phyloP scores from a whole-genome alignment of 2,888 invertebrate genomes.

The Rhyacophila evoluta region DNA sequence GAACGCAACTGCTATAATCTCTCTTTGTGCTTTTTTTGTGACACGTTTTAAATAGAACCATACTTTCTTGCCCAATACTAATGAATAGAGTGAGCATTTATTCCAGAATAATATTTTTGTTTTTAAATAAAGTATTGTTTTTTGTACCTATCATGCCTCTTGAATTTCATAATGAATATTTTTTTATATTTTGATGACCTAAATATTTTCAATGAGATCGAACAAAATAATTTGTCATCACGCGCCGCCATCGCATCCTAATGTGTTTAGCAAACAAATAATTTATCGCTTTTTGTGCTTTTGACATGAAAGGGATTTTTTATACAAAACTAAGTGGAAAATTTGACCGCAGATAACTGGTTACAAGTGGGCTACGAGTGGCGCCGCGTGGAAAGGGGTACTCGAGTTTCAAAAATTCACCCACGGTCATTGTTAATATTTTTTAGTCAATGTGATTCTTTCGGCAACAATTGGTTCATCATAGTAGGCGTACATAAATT shows the following conservation, averaged over 20 bases:
- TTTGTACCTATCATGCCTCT: too few species aligned
- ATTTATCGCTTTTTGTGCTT: conserved; percentile 46
- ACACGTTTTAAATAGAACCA: too few species aligned
- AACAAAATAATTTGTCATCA: background rate
- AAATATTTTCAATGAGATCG: background rate
- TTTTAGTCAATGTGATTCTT: background rate
- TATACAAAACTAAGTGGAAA: conserved; percentile 52
- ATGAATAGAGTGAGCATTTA: too few species aligned
- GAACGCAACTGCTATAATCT: too few species aligned
- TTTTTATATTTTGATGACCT: background rate
- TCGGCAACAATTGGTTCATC: background rate
- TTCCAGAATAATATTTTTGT: too few species aligned
- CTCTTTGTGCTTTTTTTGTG: too few species aligned
- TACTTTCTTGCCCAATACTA: too few species aligned
- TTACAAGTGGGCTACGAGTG: conserved; percentile 20
- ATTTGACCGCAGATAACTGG: conserved; percentile 40
- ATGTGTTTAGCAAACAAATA: conserved; percentile 33
- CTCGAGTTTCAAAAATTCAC: conserved; percentile 5
- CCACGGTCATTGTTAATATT: background rate
- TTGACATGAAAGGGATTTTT: conserved; percentile 50
- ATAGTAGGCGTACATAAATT: too few species aligned
- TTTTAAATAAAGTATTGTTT: too few species aligned
- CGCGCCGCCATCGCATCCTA: background rate
- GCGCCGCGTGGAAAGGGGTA: background rate
- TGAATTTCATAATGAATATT: too few species aligned